Conservation (phyloP, 2,797 vertebrate species). For the Cyprinodon diabolis region DNA sequence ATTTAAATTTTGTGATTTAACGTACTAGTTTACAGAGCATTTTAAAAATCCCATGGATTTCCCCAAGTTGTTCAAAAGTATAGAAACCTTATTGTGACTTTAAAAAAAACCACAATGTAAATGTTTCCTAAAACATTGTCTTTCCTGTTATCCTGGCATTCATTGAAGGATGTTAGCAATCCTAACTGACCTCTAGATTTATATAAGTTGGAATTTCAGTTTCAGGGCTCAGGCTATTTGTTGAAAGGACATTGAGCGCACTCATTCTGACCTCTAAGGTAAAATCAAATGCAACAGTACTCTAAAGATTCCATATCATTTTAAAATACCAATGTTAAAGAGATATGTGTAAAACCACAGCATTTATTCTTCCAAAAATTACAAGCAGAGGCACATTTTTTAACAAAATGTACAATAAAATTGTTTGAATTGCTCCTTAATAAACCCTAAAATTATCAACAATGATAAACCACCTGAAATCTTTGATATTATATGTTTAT, state of each 20-base stretch:
- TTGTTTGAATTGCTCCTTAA: slow-evolving; percentile 5
- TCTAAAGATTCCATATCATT: neutral
- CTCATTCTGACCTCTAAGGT: neutral
- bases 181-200: neutral
- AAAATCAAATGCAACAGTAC: neutral
- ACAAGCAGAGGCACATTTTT: neutral
- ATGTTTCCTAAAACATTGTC: neutral
- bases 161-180: neutral
- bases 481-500: slow-evolving; percentile 24
- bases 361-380: neutral
- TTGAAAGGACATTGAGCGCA: neutral
- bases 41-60: neutral
- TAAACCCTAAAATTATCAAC: slow-evolving; percentile 6
- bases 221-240: neutral
- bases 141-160: neutral
- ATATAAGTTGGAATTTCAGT: neutral
- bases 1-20: neutral
- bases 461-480: slow-evolving; percentile 7
- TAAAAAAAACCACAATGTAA: neutral
- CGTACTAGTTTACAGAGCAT: neutral
- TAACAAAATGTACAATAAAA: slow-evolving; percentile 1
- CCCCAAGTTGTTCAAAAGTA: neutral
- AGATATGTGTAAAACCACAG: neutral
- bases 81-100: neutral
- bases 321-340: neutral